Percentiles rank a stretch among this genome's conserved stretches.
phyloP scores from a whole-genome alignment of 2,888 invertebrate species.

The Nasonovia ribisnigri region DNA sequence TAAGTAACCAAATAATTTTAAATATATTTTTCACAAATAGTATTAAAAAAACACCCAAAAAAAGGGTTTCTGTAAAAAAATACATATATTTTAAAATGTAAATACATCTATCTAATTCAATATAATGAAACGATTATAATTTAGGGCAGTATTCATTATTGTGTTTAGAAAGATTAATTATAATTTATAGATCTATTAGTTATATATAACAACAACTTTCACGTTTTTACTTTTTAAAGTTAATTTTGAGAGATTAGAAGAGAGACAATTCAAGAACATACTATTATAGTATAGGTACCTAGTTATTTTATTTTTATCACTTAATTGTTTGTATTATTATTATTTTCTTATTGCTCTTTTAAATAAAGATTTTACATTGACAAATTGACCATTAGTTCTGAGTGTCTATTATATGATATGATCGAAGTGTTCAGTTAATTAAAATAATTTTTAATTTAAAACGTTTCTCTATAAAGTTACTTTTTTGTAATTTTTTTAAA shows the following conservation, averaged over 20 bases:
- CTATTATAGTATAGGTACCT: neutral
- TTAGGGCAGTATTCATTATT: no score
- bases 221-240: neutral
- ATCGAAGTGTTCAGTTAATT: neutral
- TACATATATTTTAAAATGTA: neutral
- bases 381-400: neutral
- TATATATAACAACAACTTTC: neutral
- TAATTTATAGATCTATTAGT: neutral
- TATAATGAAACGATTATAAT: neutral
- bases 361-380: neutral
- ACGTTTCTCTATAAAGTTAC: neutral
- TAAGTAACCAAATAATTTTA: no score
- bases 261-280: neutral
- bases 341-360: neutral
- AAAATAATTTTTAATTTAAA: neutral
- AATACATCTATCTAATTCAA: neutral
- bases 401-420: neutral
- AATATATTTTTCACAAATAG: neutral
- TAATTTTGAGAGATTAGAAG: neutral
- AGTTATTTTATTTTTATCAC: no score
- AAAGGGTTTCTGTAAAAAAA: neutral
- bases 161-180: neutral
- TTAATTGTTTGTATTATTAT: neutral
- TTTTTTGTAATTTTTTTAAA: neutral
- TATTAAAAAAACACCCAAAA: neutral